Base-by-base conservation (phyloP, 1,140 invertebrate genomes). In the Cydia splendana region DNA sequence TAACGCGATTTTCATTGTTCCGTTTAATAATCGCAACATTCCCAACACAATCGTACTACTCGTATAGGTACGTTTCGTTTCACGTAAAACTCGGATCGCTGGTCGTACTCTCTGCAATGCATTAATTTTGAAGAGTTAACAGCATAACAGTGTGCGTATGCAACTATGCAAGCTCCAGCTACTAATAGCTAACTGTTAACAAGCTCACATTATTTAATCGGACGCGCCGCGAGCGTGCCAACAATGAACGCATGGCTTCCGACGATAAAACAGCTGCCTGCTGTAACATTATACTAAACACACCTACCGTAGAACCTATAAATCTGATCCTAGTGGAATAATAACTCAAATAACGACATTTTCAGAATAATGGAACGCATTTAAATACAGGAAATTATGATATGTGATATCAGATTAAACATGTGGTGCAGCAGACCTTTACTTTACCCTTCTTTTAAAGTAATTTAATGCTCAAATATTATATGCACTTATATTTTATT, bases 191-290 rank as follows among this genome's bases (percentile, higher is more conserved):
- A 18, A 24, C 18, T 85, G 78, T 82, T 71, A 71, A 71, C 67
- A 71, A 69, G 67, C 67, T 71, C 67, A 15, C 67, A 20, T 71
- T 84, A 88, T 87, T 88, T 80, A 88, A 90, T 86, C 84, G 75
- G 79, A 81, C 69, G 75, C 74, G 79, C 77, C 77, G 80, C 78
- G 65, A 84, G 81, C 81, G 80, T 86, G 85, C 82, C 84, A 87
- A 85, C 85, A 87, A 83, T 86, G 81, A 78, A 82, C 77, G 85
- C 81, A 82, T 82, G 85, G 81, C 79, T 88, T 84, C 81, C 82
- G 78, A 76, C 82, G 84, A 84, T 86, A 85, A 86, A 86, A 83
- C 83, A 86, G 84, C 88, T 81, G 82, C 77, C 51, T 42, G 42
- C 38, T 74, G 42, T 45, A 74, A 77, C 71, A 51, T 67, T 76